Base-by-base conservation (phyloP, 2,888 invertebrate genomes). In the Allophyes oxyacanthae region DNA sequence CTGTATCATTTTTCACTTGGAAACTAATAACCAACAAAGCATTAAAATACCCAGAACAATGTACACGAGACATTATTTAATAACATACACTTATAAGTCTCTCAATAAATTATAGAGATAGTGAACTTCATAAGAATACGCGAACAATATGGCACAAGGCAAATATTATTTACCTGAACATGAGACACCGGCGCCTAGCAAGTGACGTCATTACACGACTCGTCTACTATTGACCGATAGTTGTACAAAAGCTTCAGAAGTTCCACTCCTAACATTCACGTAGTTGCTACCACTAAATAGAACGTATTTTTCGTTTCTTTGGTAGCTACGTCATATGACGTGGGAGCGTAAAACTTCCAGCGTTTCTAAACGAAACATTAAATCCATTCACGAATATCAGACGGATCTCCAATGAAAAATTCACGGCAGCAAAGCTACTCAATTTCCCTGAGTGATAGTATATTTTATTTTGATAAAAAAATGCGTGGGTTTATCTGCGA, bases 111-210 rank as follows among this genome's bases (percentile, higher is more conserved):
- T 56, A 68, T 32, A 30, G 11, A 67, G 68, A 68, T 68, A 61
- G 52, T 51, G n/a, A 48, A 32, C 38, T 66, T 54, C 26, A 33
- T 49, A 42, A 48, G 66, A 58, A 71, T 64, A 59, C 28, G 20
- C 72, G 66, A 71, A 71, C 58, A 65, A 65, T 65, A 66, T 71
- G 59, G 72, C 36, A 53, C 72, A 50, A 72, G 53, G 67, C 72
- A 66, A 66, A 72, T 66, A 56, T 68, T 68, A 68, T 72, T 56
- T 68, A 56, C 62, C 62, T 67, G 62, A 50, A 50, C 40, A 59
- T 48, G 54, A 60, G 46, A 45, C 55, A 55, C 44, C 61, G 67
- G 60, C 72, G 72, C 67, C 62, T 48, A 68, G 73, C 73, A 48
- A n/a, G 20, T 67, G 54, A 55, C 62, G 68, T 67, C 55, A 55